These are phyloP conservation scores for Galeruca laticollis DNA, from an alignment of 2,888 invertebrate genomes.

Conservation along the genomic window DNA sequence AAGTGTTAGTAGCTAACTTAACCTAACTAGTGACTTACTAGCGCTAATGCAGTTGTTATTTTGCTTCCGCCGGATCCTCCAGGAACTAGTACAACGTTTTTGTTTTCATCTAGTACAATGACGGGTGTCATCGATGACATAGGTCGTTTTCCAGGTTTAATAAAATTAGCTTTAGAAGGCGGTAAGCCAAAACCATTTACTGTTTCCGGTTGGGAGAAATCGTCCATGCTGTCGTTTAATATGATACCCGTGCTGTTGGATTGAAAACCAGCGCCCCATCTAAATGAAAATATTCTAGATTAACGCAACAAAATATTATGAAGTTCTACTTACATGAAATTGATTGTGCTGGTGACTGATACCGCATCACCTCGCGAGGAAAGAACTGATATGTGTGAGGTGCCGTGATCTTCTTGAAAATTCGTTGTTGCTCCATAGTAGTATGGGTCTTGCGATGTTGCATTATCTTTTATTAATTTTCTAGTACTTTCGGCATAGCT, in stretches of 20 bases:
- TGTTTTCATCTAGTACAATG: conserved; percentile 74
- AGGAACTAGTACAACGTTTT: conserved; percentile 70
- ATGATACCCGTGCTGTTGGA: conserved; percentile 85
- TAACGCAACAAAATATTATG: neutral
- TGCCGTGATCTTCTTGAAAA: conserved; percentile 83
- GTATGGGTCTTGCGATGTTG: conserved; percentile 75
- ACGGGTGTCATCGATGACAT: conserved; percentile 93
- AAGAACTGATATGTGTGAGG: conserved; percentile 87
- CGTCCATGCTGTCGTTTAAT: conserved; percentile 91
- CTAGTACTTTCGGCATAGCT: conserved; percentile 70
- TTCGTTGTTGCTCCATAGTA: conserved; percentile 81
- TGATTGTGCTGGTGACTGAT: conserved; percentile 91
- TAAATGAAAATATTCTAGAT: conserved; percentile 29
- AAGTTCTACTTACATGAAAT: conserved; percentile 77
- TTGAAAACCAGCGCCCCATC: conserved; percentile 69
- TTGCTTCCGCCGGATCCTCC: conserved; percentile 93
- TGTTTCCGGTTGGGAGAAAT: conserved; percentile 80
- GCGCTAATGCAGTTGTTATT: conserved; percentile 85
- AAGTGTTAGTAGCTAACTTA: no score
- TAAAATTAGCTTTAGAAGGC: conserved; percentile 84
- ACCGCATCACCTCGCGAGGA: conserved; percentile 91
- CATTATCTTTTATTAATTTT: conserved; percentile 68
- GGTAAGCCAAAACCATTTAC: conserved; percentile 79
- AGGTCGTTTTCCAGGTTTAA: conserved; percentile 85
- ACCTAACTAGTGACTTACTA: no score